Evolutionary conservation across 2,113 vertebrate species (phyloP).

Genomic region (Pseudopipra pipra): DNA sequence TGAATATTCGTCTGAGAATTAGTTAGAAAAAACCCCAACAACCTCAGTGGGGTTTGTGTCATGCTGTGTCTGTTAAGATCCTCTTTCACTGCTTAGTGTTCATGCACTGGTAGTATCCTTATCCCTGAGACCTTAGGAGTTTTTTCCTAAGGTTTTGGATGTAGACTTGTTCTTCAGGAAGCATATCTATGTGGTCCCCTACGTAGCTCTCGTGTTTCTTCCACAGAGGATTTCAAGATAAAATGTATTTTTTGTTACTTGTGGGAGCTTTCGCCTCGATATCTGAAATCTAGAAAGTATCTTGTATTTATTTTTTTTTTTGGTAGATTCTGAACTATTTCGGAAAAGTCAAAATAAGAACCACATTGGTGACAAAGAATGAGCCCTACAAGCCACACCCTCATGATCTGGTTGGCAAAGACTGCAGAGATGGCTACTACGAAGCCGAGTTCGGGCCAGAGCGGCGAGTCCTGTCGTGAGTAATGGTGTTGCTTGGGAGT

Average conservation of each 20-base stretch:
- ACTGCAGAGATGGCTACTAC: constrained; percentile 95
- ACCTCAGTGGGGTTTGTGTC: neutral
- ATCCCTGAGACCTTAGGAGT: neutral
- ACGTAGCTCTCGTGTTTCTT: accelerated
- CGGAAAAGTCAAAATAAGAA: constrained; percentile 90
- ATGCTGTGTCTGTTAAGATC: neutral
- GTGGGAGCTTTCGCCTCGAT: neutral
- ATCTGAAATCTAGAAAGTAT: neutral
- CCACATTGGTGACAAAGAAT: constrained; percentile 92
- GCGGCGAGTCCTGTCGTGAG: constrained; percentile 92
- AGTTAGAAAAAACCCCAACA: neutral
- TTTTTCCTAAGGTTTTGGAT: neutral
- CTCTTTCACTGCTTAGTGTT: neutral
- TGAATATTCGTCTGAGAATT: neutral
- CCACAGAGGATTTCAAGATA: neutral
- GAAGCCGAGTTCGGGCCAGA: constrained; percentile 95
- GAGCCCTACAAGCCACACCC: constrained; percentile 95
- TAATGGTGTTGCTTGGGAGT: constrained; percentile 38
- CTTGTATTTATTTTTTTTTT: neutral
- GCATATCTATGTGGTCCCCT: neutral
- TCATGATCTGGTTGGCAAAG: constrained; percentile 95
- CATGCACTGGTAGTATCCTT: neutral
- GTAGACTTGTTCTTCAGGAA: neutral
- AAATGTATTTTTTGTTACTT: neutral
- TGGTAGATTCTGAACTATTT: constrained; percentile 87